Percentiles rank a stretch among this genome's conserved stretches.
phyloP scores from a whole-genome alignment of 1,140 invertebrate species.

The Pseudomyrmex gracilis region DNA sequence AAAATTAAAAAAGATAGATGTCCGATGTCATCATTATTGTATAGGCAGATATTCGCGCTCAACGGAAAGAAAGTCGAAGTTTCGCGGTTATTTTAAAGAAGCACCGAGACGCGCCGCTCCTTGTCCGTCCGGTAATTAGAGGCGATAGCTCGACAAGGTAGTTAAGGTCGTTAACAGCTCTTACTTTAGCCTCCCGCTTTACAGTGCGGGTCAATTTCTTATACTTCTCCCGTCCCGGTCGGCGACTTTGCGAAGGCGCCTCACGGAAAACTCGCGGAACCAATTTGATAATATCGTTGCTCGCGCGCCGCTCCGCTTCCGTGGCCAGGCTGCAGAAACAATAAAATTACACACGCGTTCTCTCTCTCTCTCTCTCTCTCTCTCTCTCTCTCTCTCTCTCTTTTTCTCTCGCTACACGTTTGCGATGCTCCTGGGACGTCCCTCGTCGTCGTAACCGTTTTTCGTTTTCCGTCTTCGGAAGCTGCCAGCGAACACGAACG shows the following conservation, averaged over 20 bases:
- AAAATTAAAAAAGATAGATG: not conserved
- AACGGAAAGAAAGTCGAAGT: conserved; percentile 13
- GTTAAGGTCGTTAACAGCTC: conserved; percentile 63
- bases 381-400: too few species aligned
- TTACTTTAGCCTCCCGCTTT: conserved; percentile 51
- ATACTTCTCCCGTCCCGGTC: conserved; percentile 31
- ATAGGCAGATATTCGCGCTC: not conserved
- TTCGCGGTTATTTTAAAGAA: conserved; percentile 28
- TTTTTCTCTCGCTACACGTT: not conserved
- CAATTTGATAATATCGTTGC: conserved; percentile 67
- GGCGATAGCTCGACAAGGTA: conserved; percentile 63
- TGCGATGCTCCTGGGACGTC: conserved; percentile 35
- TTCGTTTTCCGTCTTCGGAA: conserved; percentile 20
- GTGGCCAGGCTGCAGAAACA: conserved; percentile 26
- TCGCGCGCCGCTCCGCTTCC: conserved; percentile 8
- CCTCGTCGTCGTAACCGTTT: conserved; percentile 38
- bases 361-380: too few species aligned
- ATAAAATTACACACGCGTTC: conserved; percentile 33
- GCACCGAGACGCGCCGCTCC: conserved; percentile 16
- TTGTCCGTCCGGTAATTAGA: conserved; percentile 50
- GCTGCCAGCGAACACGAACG: conserved; percentile 27
- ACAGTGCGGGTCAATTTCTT: conserved; percentile 56
- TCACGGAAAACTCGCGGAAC: conserved; percentile 57
- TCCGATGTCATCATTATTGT: too few species aligned
- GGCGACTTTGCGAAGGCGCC: conserved; percentile 8